These are phyloP conservation scores for Didymodactylos carnosus DNA, from an alignment of 2,888 invertebrate species.

Conservation along the genomic window DNA sequence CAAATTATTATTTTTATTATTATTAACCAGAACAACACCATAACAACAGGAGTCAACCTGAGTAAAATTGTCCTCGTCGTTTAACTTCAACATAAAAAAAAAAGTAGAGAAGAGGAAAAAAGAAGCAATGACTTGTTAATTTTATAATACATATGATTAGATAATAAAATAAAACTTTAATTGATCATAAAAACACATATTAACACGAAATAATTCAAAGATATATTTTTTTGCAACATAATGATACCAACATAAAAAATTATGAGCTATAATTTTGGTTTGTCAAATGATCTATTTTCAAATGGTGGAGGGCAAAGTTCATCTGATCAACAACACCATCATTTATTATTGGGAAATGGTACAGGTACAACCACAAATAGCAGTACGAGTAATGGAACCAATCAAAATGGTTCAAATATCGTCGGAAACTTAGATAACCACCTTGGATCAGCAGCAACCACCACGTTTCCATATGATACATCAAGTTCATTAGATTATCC, in stretches of 20 bases:
- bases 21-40: background rate
- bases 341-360: background rate
- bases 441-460: too few relatives aligned
- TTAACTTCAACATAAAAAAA: background rate
- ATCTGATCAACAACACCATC: background rate
- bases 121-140: background rate
- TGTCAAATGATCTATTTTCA: background rate
- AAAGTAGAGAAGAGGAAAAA: background rate
- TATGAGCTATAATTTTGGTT: background rate
- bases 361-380: background rate
- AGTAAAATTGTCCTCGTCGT: background rate
- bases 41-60: too few relatives aligned
- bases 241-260: too few relatives aligned
- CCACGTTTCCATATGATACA: background rate
- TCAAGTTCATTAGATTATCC: too few relatives aligned
- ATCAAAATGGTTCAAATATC: too few relatives aligned
- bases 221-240: too few relatives aligned
- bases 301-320: background rate
- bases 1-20: background rate
- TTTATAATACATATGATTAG: too few relatives aligned
- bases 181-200: too few relatives aligned
- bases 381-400: background rate
- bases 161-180: background rate
- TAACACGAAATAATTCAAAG: too few relatives aligned
- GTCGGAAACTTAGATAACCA: too few relatives aligned